These are phyloP conservation scores for Drosophila pseudoananassae DNA, from an alignment of 1,140 invertebrate genomes.

Conservation along the genomic window DNA sequence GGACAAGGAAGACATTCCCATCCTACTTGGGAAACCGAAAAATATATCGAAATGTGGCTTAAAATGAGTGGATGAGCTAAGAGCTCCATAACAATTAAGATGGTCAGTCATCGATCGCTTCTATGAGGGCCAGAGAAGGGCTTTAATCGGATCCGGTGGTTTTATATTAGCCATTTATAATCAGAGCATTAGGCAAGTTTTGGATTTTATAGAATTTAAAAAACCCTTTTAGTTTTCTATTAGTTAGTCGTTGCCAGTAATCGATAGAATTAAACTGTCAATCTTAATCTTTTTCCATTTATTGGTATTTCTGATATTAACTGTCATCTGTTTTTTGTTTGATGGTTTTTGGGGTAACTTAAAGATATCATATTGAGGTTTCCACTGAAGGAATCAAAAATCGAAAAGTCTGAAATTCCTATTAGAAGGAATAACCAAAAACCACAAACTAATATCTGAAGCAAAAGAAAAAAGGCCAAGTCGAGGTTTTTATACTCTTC, in stretches of 20 bases:
- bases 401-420: no score
- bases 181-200: background rate
- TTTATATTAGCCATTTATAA: background rate
- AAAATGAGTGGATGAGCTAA: background rate
- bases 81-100: background rate
- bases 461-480: background rate
- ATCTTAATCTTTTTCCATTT: no score
- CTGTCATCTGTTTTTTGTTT: no score
- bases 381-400: no score
- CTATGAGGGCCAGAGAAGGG: background rate
- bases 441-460: background rate
- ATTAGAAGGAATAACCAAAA: background rate
- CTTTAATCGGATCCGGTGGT: background rate
- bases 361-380: no score
- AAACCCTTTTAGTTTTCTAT: background rate
- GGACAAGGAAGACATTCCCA: constrained; percentile 23
- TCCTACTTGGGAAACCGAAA: background rate
- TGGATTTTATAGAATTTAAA: background rate
- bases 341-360: no score
- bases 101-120: background rate
- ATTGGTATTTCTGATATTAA: no score
- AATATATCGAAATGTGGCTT: background rate
- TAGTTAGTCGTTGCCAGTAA: no score
- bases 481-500: background rate
- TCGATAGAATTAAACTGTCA: no score